Percentiles rank a stretch among this genome's conserved stretches.
phyloP scores from a whole-genome alignment of 2,888 invertebrate genomes.

The Chrysotoxum bicinctum region DNA sequence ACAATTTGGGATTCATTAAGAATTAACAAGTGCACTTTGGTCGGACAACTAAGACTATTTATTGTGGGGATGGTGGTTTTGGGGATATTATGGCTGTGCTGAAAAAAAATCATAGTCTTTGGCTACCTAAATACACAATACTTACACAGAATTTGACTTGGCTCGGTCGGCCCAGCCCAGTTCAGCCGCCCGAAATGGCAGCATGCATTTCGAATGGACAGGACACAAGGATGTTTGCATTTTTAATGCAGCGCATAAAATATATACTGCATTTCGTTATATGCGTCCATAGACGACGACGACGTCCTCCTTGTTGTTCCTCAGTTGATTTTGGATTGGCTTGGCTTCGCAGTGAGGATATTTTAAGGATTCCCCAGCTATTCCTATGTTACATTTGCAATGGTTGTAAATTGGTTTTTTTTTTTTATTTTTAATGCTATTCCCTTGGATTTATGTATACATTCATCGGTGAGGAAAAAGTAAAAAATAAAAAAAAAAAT shows the following conservation, averaged over 20 bases:
- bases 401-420: constrained; percentile 45
- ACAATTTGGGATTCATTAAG: constrained; percentile 63
- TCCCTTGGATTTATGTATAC: constrained; percentile 58
- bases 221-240: constrained; percentile 64
- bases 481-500: constrained; percentile 10
- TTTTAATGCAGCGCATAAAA: constrained; percentile 64
- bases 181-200: constrained; percentile 23
- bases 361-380: constrained; percentile 35
- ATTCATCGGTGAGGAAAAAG: constrained; percentile 33
- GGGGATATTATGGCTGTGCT: constrained; percentile 20
- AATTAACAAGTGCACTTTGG: constrained; percentile 70
- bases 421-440: constrained; percentile 28
- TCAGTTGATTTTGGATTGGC: constrained; percentile 13
- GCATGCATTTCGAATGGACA: constrained; percentile 65
- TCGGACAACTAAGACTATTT: constrained; percentile 53
- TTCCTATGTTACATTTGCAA: constrained; percentile 28
- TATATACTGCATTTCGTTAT: constrained; percentile 30
- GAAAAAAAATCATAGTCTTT: constrained; percentile 74
- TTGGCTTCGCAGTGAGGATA: constrained; percentile 14
- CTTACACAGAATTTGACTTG: neutral
- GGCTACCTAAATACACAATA: constrained; percentile 35
- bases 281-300: constrained; percentile 1
- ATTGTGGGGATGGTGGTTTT: constrained; percentile 7
- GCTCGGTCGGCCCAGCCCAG: neutral
- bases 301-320: constrained; percentile 18